phyloP scores from a whole-genome alignment of 1,140 invertebrate species.

The Leptopilina boulardi region DNA sequence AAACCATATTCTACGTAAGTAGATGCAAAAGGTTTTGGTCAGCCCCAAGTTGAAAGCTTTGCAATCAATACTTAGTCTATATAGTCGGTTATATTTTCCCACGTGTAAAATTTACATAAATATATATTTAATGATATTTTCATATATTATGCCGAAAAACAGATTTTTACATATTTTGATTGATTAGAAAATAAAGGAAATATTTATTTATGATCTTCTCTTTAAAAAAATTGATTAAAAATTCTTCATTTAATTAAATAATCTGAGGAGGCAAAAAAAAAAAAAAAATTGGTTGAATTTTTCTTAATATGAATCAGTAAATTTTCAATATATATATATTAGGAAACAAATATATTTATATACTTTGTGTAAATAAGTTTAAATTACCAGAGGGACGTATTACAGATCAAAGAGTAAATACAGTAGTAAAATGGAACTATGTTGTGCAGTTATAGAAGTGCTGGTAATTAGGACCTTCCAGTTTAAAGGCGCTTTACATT shows the following conservation, averaged over 20 bases:
- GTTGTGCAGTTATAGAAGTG: not conserved
- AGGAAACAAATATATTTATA: too few relatives aligned
- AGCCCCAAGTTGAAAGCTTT: not conserved
- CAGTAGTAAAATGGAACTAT: not conserved
- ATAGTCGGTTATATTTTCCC: not conserved
- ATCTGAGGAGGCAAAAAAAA: too few relatives aligned
- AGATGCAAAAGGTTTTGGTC: conserved; percentile 24
- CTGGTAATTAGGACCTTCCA: not conserved
- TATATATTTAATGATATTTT: not conserved
- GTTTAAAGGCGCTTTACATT: not conserved
- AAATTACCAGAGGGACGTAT: not conserved
- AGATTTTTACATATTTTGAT: too few relatives aligned
- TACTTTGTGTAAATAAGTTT: not conserved
- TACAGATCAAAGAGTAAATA: not conserved
- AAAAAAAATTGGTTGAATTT: too few relatives aligned
- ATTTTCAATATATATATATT: too few relatives aligned
- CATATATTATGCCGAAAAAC: too few relatives aligned
- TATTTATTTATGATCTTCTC: too few relatives aligned
- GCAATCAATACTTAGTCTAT: conserved; percentile 13
- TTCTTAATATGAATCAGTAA: too few relatives aligned
- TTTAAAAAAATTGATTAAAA: too few relatives aligned
- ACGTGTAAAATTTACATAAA: not conserved
- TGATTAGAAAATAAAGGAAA: too few relatives aligned
- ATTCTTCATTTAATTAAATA: too few relatives aligned
- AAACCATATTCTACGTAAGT: conserved; percentile 13